Conservation (phyloP, 2,888 invertebrate genomes). For the Drosophila quinaria region DNA sequence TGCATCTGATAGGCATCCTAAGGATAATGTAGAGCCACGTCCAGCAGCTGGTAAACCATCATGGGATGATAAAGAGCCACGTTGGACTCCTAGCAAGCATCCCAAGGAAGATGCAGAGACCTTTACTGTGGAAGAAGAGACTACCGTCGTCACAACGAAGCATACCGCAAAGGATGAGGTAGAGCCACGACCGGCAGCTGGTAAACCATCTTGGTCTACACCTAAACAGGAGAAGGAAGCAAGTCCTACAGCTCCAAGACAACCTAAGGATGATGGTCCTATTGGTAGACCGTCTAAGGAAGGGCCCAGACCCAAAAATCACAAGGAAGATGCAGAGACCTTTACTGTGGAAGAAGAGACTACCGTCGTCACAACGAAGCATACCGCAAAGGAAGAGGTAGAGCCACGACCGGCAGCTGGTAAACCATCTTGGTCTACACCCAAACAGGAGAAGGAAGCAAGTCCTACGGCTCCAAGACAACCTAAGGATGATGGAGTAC, state of each 20-base stretch:
- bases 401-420: constrained; percentile 2
- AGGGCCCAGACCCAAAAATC: too few species aligned
- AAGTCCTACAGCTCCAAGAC: background rate
- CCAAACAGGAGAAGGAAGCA: constrained; percentile 1
- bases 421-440: constrained; percentile 9
- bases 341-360: constrained; percentile 3
- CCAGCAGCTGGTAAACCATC: constrained; percentile 11
- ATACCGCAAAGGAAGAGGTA: background rate
- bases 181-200: background rate
- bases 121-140: constrained; percentile 5
- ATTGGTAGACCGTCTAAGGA: too few species aligned
- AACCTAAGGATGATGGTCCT: background rate
- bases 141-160: background rate
- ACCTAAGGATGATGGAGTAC: constrained; percentile 13
- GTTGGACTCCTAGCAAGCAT: background rate
- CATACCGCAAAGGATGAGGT: background rate
- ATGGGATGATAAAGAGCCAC: constrained; percentile 27
- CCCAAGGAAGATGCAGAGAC: constrained; percentile 17
- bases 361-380: background rate
- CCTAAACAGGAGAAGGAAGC: constrained; percentile 7
- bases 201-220: constrained; percentile 8
- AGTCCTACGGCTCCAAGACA: constrained; percentile 2
- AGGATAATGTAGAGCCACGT: constrained; percentile 5
- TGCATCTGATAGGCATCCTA: background rate
- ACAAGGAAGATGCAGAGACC: constrained; percentile 14